Conservation (phyloP, 2,888 invertebrate species). For the Phrixothrix hirtus region DNA sequence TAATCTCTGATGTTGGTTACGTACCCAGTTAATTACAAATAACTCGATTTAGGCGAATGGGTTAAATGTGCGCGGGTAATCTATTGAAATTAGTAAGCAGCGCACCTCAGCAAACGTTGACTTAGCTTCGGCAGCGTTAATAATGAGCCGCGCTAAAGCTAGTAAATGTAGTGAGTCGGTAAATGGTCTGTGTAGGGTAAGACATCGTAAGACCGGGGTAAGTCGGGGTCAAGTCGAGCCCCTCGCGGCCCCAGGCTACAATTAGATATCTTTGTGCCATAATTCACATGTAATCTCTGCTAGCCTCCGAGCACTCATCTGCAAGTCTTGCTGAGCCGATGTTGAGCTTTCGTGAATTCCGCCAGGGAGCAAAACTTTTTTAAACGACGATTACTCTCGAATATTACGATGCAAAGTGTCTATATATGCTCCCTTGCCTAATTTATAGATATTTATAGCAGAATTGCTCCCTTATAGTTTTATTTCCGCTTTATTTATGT, state of each 20-base stretch:
- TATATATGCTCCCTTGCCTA: background rate
- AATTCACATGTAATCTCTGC: slow-evolving; percentile 66
- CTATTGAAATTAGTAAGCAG: slow-evolving; percentile 59
- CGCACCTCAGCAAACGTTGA: slow-evolving; percentile 56
- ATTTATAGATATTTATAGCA: slow-evolving; percentile 14
- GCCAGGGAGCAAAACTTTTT: slow-evolving; percentile 24
- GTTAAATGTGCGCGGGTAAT: slow-evolving; percentile 57
- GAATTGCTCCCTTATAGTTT: no score
- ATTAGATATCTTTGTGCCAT: slow-evolving; percentile 62
- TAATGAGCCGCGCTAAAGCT: slow-evolving; percentile 48
- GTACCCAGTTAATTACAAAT: slow-evolving; percentile 58
- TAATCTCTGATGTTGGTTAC: slow-evolving; percentile 43
- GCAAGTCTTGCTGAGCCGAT: slow-evolving; percentile 41
- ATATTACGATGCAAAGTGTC: slow-evolving; percentile 5
- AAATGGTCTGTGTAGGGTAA: slow-evolving; percentile 55
- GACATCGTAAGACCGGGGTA: slow-evolving; percentile 35
- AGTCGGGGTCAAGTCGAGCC: slow-evolving; percentile 50
- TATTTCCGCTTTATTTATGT: no score
- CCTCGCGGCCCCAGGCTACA: slow-evolving; percentile 52
- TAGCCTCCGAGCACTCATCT: slow-evolving; percentile 56
- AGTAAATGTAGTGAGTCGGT: slow-evolving; percentile 55
- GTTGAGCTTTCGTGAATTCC: slow-evolving; percentile 26
- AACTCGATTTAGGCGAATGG: slow-evolving; percentile 58
- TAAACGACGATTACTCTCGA: slow-evolving; percentile 9
- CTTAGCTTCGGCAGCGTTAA: slow-evolving; percentile 52